phyloP scores from a whole-genome alignment of 2,888 invertebrate genomes.

The Leptopilina drosophilae region DNA sequence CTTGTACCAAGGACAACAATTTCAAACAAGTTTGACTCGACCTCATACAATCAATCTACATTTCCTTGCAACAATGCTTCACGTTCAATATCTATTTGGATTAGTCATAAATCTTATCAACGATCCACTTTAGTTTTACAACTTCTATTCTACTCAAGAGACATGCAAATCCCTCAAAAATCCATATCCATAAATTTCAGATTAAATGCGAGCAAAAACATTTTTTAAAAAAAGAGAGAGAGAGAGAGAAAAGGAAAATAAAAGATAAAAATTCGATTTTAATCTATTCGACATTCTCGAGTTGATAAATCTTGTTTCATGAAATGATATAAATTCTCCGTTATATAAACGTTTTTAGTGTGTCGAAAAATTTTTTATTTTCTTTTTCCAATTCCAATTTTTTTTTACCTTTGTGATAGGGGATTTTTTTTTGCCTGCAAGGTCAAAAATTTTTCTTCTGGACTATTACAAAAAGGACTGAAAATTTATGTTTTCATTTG shows the following conservation, averaged over 20 bases:
- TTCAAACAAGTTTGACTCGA: constrained; percentile 33
- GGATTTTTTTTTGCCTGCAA: no score
- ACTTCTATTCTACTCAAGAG: constrained; percentile 12
- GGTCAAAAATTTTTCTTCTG: no score
- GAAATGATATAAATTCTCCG: constrained; percentile 1
- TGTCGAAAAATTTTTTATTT: no score
- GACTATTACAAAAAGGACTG: no score
- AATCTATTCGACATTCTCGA: constrained; percentile 12
- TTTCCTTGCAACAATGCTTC: constrained; percentile 36
- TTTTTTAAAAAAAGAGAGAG: constrained; percentile 1
- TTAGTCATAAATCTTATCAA: constrained; percentile 33
- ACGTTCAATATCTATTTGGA: constrained; percentile 20
- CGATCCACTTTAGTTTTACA: constrained; percentile 20
- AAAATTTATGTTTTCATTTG: no score
- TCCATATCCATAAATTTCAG: constrained; percentile 12
- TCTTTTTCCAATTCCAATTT: no score
- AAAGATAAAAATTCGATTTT: not conserved
- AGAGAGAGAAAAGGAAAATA: no score
- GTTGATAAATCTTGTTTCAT: constrained; percentile 17
- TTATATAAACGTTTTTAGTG: no score
- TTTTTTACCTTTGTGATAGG: no score
- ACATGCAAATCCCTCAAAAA: constrained; percentile 4
- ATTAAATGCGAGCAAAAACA: constrained; percentile 4
- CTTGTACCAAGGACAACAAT: constrained; percentile 6
- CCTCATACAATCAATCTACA: constrained; percentile 33